Base-by-base conservation (phyloP, 2,113 vertebrate genomes). In the Loxodonta africana region DNA sequence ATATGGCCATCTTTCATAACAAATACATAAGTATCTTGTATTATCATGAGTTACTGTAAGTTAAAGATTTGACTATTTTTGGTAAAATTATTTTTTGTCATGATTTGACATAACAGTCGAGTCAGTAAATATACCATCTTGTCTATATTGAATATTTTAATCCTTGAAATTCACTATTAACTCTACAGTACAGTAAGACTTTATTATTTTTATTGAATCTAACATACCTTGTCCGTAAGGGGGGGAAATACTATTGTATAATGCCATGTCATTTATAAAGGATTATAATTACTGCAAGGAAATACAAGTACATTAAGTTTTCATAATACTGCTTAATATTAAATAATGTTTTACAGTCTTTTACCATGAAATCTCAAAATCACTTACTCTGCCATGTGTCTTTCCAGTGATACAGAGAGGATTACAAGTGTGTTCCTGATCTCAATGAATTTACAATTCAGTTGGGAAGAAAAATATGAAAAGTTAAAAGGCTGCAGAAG, bases 81-180 rank as follows among this genome's bases (percentile, higher is more conserved):
- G 5, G 0, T 88, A 20, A 71, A 78, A 44, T 30, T 69, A 62
- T 77, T 78, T 71, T 53, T 51, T 78, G 33, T 8, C n/a, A 88
- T 73, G 15, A 80, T 46, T 73, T 94, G 83, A 78, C 17, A 57
- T 10, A 12, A 71, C 8, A 71, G 3, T 44, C 63, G 77, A 84
- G 17, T 92, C 67, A 62, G 25, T 92, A 88, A 94, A 53, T 73
- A 26, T 83, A 2, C 51, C 37, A 84, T 78, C 77, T 41, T 94
- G 8, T 65, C 30, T 74, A 93, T 44, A 83, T 74, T 94, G 81
- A 98, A 89, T 98, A 97, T 94, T 97, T 97, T 95, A 95, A 60
- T 28, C 53, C 46, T 97, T 80, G 48, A 90, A 96, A 63, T 65
- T 93, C 46, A 83, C 78, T 96, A 67, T 92, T 97, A 96, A 92